These are phyloP conservation scores for Pachyrhynchus sulphureomaculatus DNA, from an alignment of 1,140 invertebrate genomes.

Conservation along the genomic window DNA sequence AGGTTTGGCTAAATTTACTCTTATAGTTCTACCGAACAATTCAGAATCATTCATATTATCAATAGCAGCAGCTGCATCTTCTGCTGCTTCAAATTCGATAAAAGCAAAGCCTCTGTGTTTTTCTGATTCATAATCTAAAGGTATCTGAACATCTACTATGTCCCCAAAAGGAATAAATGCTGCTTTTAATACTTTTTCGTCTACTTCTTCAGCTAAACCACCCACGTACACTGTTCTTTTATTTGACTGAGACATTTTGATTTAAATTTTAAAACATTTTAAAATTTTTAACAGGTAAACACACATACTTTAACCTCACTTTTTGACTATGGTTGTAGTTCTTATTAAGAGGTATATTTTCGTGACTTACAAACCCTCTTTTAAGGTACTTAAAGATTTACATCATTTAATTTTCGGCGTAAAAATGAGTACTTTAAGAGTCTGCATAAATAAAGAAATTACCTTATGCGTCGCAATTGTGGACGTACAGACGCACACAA, in stretches of 20 bases:
- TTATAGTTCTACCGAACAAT: constrained; percentile 93
- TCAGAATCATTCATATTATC: constrained; percentile 99
- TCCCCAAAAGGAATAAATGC: constrained; percentile 99
- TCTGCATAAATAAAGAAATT: no score
- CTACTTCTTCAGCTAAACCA: constrained; percentile 95
- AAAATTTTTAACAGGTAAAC: no score
- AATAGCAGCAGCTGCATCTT: constrained; percentile 96
- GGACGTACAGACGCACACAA: no score
- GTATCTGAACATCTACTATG: constrained; percentile 95
- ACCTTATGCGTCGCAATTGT: no score
- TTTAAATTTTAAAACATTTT: no score
- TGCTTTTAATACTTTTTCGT: constrained; percentile 92
- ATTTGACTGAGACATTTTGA: constrained; percentile 23
- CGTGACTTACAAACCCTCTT: no score
- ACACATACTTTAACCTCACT: no score
- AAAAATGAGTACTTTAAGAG: no score
- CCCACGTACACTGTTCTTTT: constrained; percentile 82
- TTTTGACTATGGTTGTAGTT: no score
- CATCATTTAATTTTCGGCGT: no score
- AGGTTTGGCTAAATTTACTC: constrained; percentile 96
- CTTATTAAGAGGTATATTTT: no score
- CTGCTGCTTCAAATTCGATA: constrained; percentile 92
- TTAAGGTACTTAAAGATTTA: no score
- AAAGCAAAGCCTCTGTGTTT: constrained; percentile 98
- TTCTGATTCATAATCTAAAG: constrained; percentile 96